Percentiles rank a stretch among this genome's conserved stretches.
phyloP scores from a whole-genome alignment of 1,140 invertebrate genomes.

The Phocides pigmalion region DNA sequence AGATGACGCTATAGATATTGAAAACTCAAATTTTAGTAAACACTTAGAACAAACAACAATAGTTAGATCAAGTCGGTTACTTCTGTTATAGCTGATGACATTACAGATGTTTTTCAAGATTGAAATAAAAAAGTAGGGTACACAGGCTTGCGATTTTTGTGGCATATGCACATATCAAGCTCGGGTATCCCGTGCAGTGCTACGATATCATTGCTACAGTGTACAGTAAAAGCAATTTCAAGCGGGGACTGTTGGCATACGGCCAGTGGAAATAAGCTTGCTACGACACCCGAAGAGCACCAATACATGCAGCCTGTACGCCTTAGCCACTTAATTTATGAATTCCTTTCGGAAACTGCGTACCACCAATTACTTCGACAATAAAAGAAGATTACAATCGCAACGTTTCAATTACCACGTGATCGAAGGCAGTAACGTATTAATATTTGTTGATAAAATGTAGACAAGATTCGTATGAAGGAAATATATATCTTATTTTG shows the following conservation, averaged over 20 bases:
- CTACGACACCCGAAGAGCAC: constrained; percentile 65
- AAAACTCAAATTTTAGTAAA: too few species aligned
- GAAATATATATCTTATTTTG: too few species aligned
- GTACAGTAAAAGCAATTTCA: constrained; percentile 77
- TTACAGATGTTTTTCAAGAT: not conserved
- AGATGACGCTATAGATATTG: too few species aligned
- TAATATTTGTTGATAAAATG: too few species aligned
- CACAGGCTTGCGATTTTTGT: not conserved
- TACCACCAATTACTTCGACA: not conserved
- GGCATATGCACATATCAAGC: constrained; percentile 46
- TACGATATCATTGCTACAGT: constrained; percentile 72
- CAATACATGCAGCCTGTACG: constrained; percentile 62
- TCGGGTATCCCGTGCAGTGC: constrained; percentile 50
- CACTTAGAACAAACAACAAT: too few species aligned
- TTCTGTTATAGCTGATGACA: not conserved
- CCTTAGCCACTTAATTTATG: constrained; percentile 62
- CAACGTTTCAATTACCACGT: too few species aligned
- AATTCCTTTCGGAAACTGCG: constrained; percentile 36
- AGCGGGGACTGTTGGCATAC: constrained; percentile 68
- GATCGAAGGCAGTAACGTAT: too few species aligned
- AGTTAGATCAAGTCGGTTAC: too few species aligned
- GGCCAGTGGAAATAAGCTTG: constrained; percentile 77
- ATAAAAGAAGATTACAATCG: too few species aligned
- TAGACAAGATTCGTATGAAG: too few species aligned
- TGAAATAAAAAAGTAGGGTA: not conserved